Base-by-base conservation (phyloP, 1,140 invertebrate genomes). In the Agrypnia vestita region DNA sequence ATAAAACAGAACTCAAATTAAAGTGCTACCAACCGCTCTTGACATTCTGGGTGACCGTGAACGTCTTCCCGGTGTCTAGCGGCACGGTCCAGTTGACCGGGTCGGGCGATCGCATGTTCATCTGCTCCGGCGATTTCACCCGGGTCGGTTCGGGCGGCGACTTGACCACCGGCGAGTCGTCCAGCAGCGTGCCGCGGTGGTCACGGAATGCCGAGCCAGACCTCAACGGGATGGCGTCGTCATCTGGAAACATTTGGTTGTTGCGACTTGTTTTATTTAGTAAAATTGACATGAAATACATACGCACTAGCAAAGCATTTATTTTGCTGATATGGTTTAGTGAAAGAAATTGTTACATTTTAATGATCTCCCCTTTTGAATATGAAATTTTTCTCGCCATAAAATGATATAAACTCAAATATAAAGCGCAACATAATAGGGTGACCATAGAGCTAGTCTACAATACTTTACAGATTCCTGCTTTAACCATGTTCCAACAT, bases 41-140 rank as follows among this genome's bases (percentile, higher is more conserved):
- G 82, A 97, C 94, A 89, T 96, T 97, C 90, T 97, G 96, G 47
- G 96, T 97, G 82, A 97, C 96, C 56, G 96, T 97, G 88, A 97
- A 97, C 8, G 95, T 96, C 90, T 96, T 97, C 79, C 96, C 96
- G 78, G 96, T 97, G 87, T 97, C 96, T 82, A 97, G 91, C 62
- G 96, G 96, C 76, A 98, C 96, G 19, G 96, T 97, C 96, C 96
- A 98, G 87, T 97, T 97, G 84, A 97, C 96, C 71, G 96, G 95
- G 88, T 97, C 96, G 7, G 96, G 96, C 10, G 95, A 96, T 67
- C 95, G 92, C 92, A 97, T 95, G 84, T 96, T 93, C 89, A 96
- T 95, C 86, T 97, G 96, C 88, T 97, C 96, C 7, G 96, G 96
- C 1, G 96, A 97, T 89, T 97, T 97, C 73, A 97, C 96, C 82